Base-by-base conservation (phyloP, 2,888 invertebrate species). In the Tricholauxania praeusta region DNA sequence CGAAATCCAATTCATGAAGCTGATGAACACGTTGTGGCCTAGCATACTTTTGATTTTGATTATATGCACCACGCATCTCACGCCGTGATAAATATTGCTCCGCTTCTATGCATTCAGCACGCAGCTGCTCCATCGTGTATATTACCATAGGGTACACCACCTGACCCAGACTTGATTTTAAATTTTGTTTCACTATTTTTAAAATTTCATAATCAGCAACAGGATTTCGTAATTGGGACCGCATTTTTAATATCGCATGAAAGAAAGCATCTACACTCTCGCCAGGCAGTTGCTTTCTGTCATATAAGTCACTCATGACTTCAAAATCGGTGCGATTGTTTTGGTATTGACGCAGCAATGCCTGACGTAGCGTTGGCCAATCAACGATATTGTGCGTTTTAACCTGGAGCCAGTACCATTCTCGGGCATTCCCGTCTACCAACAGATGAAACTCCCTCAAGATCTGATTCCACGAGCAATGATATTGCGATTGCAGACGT, bases 351-450 rank as follows among this genome's bases (percentile, higher is more conserved):
- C 49, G 39, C 2, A 71, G 4, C 3, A 71, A 15, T 10, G 73
- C 72, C 1, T 67, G 47, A 10, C 68, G 63, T 1, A 75, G 39
- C 15, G 32, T 60, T 14, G 66, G 48, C 72, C 73, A 75, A 28
- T 57, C 64, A 14, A 19, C 17, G 3, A 17, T 32, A 14, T 14
- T 28, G 52, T 69, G 64, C 3, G 62, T 73, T 14, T 59, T 69
- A 0, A 72, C 14, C 12, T 69, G 69, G 2, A 66, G 51, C 72
- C 73, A 73, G 17, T 73, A 75, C 72, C 72, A 69, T n/a, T 75
- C 70, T 17, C 32, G 53, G 3, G 72, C 73, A 8, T 53, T 19
- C 0, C 73, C 75, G 0, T 55, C 12, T 2, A 73, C 12, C 15
- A 73, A 14, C 28, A 28, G 28, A 3, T 71, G 73, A 4, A 73